These are phyloP conservation scores for Teleopsis dalmanni DNA, from an alignment of 1,140 invertebrate genomes.

Conservation along the genomic window DNA sequence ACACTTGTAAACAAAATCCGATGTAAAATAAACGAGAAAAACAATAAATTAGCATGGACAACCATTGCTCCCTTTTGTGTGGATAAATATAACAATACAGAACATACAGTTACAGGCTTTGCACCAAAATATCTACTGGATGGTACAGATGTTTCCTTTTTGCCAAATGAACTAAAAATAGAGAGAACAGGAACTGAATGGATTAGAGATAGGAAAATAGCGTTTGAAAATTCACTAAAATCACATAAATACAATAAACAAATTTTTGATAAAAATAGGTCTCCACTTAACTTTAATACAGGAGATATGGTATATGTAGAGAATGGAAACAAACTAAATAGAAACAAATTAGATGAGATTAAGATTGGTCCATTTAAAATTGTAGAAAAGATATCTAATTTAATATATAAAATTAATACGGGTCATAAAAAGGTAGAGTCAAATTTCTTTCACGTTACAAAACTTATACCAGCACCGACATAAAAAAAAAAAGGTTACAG, in stretches of 20 bases:
- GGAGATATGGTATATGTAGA: neutral
- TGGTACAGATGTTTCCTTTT: conserved; percentile 21
- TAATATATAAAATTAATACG: neutral
- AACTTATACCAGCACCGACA: neutral
- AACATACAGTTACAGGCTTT: conserved; percentile 32
- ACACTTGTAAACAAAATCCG: conserved; percentile 35
- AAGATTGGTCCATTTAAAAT: conserved; percentile 2
- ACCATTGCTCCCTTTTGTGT: conserved; percentile 35
- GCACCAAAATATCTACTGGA: conserved; percentile 32
- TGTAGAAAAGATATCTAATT: neutral
- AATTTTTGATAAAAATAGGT: conserved; percentile 2
- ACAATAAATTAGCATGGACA: conserved; percentile 25
- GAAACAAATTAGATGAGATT: neutral
- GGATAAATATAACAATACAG: conserved; percentile 36
- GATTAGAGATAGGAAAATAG: conserved; percentile 6
- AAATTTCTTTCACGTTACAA: neutral
- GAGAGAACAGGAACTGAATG: conserved; percentile 12
- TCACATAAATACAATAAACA: neutral
- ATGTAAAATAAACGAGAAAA: conserved; percentile 31
- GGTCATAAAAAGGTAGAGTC: neutral
- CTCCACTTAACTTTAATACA: neutral
- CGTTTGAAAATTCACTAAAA: conserved; percentile 1
- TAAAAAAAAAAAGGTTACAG: no score
- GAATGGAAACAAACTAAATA: neutral
- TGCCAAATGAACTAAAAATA: conserved; percentile 27